A percentile compares a stretch with the other conserved stretches of the same genome.
These are phyloP conservation scores for Pachliopta kotzebuea DNA, from an alignment of 2,888 invertebrate genomes.

Conservation along the genomic window DNA sequence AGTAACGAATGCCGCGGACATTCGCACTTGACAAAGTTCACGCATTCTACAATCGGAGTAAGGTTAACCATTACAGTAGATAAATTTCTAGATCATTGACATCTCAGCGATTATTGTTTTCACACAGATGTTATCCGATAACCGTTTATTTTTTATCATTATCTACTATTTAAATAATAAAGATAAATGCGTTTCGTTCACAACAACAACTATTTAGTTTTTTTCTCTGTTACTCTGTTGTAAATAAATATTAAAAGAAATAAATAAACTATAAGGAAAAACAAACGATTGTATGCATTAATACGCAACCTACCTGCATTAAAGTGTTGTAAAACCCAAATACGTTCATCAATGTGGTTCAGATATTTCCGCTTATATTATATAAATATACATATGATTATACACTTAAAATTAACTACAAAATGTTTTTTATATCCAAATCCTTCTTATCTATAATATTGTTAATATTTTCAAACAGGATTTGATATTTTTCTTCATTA, in stretches of 20 bases:
- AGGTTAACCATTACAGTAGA: constrained; percentile 15
- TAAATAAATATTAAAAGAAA: too few relatives aligned
- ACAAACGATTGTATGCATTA: not conserved
- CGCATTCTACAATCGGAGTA: constrained; percentile 12
- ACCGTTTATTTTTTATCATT: not conserved
- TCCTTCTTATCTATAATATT: too few relatives aligned
- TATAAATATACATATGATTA: too few relatives aligned
- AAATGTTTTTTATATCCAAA: too few relatives aligned
- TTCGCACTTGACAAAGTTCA: constrained; percentile 23
- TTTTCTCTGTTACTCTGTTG: too few relatives aligned
- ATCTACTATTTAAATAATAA: not conserved
- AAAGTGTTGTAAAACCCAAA: too few relatives aligned
- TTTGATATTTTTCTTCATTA: too few relatives aligned
- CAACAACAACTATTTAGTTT: not conserved
- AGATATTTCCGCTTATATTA: too few relatives aligned
- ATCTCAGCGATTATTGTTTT: not conserved
- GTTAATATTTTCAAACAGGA: too few relatives aligned
- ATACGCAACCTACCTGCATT: not conserved
- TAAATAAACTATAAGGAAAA: constrained; percentile 4
- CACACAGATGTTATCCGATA: not conserved
- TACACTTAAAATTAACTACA: too few relatives aligned
- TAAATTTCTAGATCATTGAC: constrained; percentile 25
- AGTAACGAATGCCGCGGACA: constrained; percentile 19
- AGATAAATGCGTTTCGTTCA: not conserved
- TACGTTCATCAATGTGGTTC: too few relatives aligned